phyloP scores from a whole-genome alignment of 1,140 invertebrate species.

The Drosophila persimilis region DNA sequence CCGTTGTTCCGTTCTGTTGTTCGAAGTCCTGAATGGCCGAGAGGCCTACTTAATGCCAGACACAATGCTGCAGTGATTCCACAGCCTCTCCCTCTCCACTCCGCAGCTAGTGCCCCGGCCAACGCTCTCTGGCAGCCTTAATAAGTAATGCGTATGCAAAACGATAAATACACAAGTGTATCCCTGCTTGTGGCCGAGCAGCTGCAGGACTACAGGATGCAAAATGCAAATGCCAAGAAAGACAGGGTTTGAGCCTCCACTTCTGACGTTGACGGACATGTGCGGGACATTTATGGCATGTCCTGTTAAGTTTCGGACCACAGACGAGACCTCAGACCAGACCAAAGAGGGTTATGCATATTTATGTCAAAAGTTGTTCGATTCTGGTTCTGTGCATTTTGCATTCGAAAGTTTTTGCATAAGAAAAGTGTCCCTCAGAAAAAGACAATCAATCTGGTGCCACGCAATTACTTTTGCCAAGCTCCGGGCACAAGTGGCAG shows the following conservation, averaged over 20 bases:
- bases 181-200: slow-evolving; percentile 43
- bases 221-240: slow-evolving; percentile 57
- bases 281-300: slow-evolving; percentile 61
- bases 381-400: slow-evolving; percentile 36
- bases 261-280: slow-evolving; percentile 62
- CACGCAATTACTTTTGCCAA: slow-evolving; percentile 45
- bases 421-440: slow-evolving; percentile 26
- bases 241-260: not conserved
- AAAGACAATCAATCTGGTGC: slow-evolving; percentile 35
- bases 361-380: slow-evolving; percentile 68
- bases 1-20: too few relatives aligned
- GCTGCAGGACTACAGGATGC: slow-evolving; percentile 38
- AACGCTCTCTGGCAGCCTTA: slow-evolving; percentile 21
- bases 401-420: slow-evolving; percentile 57
- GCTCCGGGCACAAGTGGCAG: slow-evolving; percentile 4
- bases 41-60: slow-evolving; percentile 63
- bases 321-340: not conserved
- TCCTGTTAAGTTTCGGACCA: slow-evolving; percentile 33
- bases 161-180: slow-evolving; percentile 67
- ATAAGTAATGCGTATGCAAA: slow-evolving; percentile 79
- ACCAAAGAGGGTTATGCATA: slow-evolving; percentile 64
- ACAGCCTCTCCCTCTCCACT: slow-evolving; percentile 10
- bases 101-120: not conserved
- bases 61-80: slow-evolving; percentile 35
- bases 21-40: slow-evolving; percentile 6